Conservation (phyloP, 1,140 invertebrate genomes). For the Harlomillsia oculata region DNA sequence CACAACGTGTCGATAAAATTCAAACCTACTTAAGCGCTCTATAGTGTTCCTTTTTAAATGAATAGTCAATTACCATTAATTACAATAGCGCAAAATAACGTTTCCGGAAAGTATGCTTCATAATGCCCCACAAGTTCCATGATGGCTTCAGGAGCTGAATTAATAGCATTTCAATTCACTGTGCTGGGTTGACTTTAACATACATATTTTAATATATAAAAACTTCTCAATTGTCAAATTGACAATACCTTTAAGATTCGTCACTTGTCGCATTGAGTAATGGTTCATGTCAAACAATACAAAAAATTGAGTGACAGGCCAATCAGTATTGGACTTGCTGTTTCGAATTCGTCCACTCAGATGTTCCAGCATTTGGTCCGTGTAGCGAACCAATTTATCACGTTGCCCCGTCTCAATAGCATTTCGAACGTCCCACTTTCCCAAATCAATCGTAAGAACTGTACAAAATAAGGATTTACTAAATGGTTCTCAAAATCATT, state of each 20-base stretch:
- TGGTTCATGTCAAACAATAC: slow-evolving; percentile 3
- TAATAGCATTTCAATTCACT: neutral
- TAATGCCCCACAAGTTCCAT: slow-evolving; percentile 4
- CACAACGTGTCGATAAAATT: slow-evolving; percentile 36
- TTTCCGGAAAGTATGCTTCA: slow-evolving; percentile 10
- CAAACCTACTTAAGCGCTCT: slow-evolving; percentile 31
- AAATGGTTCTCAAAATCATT: neutral
- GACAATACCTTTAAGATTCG: neutral
- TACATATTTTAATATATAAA: too few relatives aligned
- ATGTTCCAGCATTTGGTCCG: slow-evolving; percentile 1
- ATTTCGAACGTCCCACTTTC: slow-evolving; percentile 3
- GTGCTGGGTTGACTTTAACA: too few relatives aligned
- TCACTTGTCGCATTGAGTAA: slow-evolving; percentile 2
- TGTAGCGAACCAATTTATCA: slow-evolving; percentile 1
- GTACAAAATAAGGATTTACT: neutral
- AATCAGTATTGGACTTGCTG: neutral
- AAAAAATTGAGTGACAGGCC: slow-evolving; percentile 4
- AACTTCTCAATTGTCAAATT: too few relatives aligned
- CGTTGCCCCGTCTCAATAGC: neutral
- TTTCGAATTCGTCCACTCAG: neutral
- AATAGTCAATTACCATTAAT: slow-evolving; percentile 37
- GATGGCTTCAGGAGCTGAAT: slow-evolving; percentile 3
- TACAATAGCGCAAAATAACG: slow-evolving; percentile 34
- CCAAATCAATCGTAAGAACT: neutral
- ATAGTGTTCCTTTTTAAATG: too few relatives aligned